Conservation (phyloP, 2,113 vertebrate species). For the Piprites chloris region DNA sequence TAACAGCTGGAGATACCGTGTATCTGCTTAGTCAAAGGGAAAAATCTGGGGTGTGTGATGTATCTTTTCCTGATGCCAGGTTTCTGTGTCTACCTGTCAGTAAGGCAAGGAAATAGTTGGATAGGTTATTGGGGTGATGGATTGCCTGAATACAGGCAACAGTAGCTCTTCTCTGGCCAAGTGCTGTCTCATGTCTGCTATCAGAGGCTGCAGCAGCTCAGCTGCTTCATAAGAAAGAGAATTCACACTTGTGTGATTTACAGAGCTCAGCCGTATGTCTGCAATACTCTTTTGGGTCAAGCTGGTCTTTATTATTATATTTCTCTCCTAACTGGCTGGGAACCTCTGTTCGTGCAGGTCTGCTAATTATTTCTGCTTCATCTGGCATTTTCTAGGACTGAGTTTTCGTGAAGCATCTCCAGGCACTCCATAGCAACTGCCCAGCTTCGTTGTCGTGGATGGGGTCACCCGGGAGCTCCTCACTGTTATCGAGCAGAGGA, state of each 20-base stretch:
- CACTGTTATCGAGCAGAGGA: accelerated
- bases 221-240: background rate
- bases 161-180: background rate
- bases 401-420: background rate
- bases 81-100: background rate
- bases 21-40: background rate
- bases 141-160: background rate
- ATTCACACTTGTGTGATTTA: background rate
- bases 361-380: background rate
- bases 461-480: background rate
- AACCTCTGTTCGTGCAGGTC: background rate
- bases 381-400: background rate
- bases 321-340: background rate
- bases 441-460: accelerated
- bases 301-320: background rate
- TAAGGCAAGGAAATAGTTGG: background rate
- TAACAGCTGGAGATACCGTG: background rate
- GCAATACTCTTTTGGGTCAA: background rate
- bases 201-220: background rate
- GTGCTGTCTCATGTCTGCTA: background rate
- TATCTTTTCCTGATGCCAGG: background rate
- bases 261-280: background rate
- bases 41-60: background rate
- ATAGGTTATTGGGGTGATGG: background rate
- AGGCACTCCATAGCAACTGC: background rate